A percentile compares a stretch with the other conserved stretches of the same genome.
phyloP scores from a whole-genome alignment of 2,888 invertebrate genomes.

The Galeruca laticollis region DNA sequence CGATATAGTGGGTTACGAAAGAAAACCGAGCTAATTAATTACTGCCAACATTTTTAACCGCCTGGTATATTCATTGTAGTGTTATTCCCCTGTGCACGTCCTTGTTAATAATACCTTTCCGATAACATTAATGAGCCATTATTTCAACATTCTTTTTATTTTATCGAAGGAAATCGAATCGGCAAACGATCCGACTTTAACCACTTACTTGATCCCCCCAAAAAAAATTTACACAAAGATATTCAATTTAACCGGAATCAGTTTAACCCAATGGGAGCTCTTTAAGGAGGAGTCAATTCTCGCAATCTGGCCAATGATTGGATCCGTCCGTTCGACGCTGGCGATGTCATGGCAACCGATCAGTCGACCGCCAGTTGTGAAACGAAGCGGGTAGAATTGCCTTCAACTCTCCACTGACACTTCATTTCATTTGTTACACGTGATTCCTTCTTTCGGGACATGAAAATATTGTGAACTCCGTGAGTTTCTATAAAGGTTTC shows the following conservation, averaged over 20 bases:
- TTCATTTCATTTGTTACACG: conserved; percentile 44
- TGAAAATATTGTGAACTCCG: conserved; percentile 11
- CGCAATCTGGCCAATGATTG: conserved; percentile 65
- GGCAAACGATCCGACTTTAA: conserved; percentile 39
- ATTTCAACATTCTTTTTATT: conserved; percentile 20
- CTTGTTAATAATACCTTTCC: conserved; percentile 10
- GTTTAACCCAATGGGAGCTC: conserved; percentile 67
- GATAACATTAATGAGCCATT: conserved; percentile 11
- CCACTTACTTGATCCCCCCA: conserved; percentile 59
- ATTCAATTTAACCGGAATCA: conserved; percentile 68
- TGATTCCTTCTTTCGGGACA: conserved; percentile 21
- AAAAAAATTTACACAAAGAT: conserved; percentile 67
- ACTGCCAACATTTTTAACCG: neutral
- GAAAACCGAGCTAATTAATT: neutral
- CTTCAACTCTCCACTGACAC: conserved; percentile 52
- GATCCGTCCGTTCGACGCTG: conserved; percentile 59
- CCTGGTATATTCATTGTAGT: neutral
- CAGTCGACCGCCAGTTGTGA: conserved; percentile 58
- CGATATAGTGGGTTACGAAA: neutral
- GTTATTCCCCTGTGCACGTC: neutral
- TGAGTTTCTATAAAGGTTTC: conserved; percentile 17
- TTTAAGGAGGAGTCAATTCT: conserved; percentile 60
- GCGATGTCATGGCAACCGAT: conserved; percentile 66
- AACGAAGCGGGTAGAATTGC: conserved; percentile 5
- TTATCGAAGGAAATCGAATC: conserved; percentile 37